These are phyloP conservation scores for Drosophila parthenogenetica DNA, from an alignment of 2,888 invertebrate species.

Conservation along the genomic window DNA sequence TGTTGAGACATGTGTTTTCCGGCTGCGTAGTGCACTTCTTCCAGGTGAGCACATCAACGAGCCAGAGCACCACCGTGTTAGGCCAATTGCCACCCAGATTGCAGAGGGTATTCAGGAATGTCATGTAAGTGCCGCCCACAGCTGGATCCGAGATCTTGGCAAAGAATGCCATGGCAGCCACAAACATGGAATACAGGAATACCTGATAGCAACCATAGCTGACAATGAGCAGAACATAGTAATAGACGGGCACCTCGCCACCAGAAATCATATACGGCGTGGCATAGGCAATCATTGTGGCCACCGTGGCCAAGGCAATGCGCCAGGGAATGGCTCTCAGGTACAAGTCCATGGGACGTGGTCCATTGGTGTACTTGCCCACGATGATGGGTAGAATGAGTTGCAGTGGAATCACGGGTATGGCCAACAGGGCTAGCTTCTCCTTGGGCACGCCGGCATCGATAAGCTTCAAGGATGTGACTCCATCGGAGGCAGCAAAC, in stretches of 20 bases:
- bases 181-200: slow-evolving; percentile 98
- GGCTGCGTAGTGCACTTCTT: slow-evolving; percentile 87
- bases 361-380: slow-evolving; percentile 92
- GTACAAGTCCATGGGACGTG: slow-evolving; percentile 94
- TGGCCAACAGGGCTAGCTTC: slow-evolving; percentile 95
- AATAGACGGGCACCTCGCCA: slow-evolving; percentile 89
- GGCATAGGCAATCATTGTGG: slow-evolving; percentile 92
- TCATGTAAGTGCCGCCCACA: slow-evolving; percentile 99
- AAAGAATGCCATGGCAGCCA: slow-evolving; percentile 98
- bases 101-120: slow-evolving; percentile 96
- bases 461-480: slow-evolving; percentile 96
- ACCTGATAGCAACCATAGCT: slow-evolving; percentile 97
- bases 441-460: slow-evolving; percentile 99
- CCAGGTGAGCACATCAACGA: slow-evolving; percentile 95
- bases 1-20: slow-evolving; percentile 87
- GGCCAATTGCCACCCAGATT: slow-evolving; percentile 99
- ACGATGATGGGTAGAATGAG: slow-evolving; percentile 94
- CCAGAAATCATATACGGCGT: slow-evolving; percentile 90
- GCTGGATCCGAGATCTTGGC: slow-evolving; percentile 98
- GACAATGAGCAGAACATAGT: slow-evolving; percentile 90
- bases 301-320: slow-evolving; percentile 93
- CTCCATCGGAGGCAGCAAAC: slow-evolving; percentile 97
- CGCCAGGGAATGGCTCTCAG: slow-evolving; percentile 95
- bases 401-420: slow-evolving; percentile 97
- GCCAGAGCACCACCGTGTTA: slow-evolving; percentile 94